phyloP scores from a whole-genome alignment of 2,888 invertebrate species.

The Pyrgus malvae region DNA sequence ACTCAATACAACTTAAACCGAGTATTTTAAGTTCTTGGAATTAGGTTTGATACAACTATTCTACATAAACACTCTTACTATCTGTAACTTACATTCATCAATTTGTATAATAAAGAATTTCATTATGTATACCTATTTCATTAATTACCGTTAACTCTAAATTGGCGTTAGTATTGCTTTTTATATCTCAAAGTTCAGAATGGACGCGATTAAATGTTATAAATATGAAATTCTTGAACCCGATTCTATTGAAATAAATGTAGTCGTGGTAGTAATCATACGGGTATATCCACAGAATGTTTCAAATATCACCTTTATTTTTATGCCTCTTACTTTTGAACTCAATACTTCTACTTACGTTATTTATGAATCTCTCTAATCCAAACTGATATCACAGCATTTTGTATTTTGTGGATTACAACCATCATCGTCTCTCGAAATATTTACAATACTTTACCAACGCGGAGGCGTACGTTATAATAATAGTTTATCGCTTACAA shows the following conservation, averaged over 20 bases:
- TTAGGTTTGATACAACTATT: conserved; percentile 44
- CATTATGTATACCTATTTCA: conserved; percentile 41
- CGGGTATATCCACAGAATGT: conserved; percentile 4
- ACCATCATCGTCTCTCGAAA: conserved; percentile 50
- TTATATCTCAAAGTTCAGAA: conserved; percentile 41
- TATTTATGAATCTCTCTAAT: conserved; percentile 45
- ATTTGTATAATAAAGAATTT: conserved; percentile 50
- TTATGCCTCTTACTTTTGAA: not conserved
- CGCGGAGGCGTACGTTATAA: conserved; percentile 22
- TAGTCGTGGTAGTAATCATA: not conserved
- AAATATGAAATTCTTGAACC: not conserved
- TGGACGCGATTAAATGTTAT: conserved; percentile 33
- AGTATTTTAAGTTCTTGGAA: not conserved
- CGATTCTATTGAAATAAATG: not conserved
- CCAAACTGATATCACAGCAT: conserved; percentile 79
- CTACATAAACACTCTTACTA: conserved; percentile 42
- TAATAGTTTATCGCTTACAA: conserved; percentile 9
- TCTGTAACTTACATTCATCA: conserved; percentile 17
- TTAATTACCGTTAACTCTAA: conserved; percentile 59
- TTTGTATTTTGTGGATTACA: conserved; percentile 63
- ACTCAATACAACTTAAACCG: not conserved
- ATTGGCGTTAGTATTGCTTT: conserved; percentile 76
- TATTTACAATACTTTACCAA: conserved; percentile 42
- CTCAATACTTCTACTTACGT: conserved; percentile 17
- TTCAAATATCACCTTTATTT: not conserved